phyloP scores from a whole-genome alignment of 2,888 invertebrate genomes.

The Stramonita haemastoma region DNA sequence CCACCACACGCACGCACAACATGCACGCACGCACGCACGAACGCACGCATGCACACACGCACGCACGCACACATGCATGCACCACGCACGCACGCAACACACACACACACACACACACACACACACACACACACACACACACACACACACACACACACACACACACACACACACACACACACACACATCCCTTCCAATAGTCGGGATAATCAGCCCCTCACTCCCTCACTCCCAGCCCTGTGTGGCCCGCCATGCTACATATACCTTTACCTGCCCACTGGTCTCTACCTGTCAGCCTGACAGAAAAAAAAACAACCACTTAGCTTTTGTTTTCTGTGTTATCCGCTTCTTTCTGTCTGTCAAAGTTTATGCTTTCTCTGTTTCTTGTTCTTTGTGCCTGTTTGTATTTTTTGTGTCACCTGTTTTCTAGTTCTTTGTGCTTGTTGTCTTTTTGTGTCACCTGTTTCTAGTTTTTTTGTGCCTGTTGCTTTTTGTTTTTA shows the following conservation, averaged over 20 bases:
- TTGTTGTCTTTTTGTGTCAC: too few species aligned
- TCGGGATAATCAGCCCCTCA: too few species aligned
- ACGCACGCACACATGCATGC: background rate
- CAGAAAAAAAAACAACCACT: background rate
- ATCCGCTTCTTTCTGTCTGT: too few species aligned
- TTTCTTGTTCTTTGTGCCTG: too few species aligned
- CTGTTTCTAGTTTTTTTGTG: too few species aligned
- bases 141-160: background rate
- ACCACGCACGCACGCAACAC: background rate
- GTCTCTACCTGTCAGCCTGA: background rate
- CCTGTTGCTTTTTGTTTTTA: too few species aligned
- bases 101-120: conserved; percentile 7
- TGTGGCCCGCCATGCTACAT: background rate
- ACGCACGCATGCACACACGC: background rate
- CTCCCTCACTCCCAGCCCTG: too few species aligned
- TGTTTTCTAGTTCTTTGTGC: too few species aligned
- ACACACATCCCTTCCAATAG: background rate
- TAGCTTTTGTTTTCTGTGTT: too few species aligned
- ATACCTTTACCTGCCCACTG: background rate
- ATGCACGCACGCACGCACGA: background rate
- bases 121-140: conserved; percentile 4
- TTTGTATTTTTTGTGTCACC: too few species aligned
- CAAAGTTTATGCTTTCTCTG: too few species aligned
- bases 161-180: background rate
- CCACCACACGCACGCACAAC: background rate